phyloP scores from a whole-genome alignment of 2,113 vertebrate genomes.

The Pseudolaguvia tuberculata region DNA sequence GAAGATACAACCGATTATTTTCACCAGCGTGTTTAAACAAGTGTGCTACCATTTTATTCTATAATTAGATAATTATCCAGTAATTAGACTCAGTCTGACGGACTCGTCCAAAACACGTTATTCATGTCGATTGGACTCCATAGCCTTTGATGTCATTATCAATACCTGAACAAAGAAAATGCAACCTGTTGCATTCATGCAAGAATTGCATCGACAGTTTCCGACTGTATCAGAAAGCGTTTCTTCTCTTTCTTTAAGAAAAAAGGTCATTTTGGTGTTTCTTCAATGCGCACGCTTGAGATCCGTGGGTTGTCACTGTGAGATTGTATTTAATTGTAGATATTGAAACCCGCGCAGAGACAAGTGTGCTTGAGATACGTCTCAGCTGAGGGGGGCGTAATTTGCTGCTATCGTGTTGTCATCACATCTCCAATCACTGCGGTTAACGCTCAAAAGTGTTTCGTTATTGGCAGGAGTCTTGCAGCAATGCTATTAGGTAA shows the following conservation, averaged over 20 bases:
- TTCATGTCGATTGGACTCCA: background rate
- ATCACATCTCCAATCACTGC: slow-evolving; percentile 96
- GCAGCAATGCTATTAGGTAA: slow-evolving; percentile 98
- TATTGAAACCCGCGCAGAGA: slow-evolving; percentile 93
- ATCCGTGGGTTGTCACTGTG: slow-evolving; percentile 18
- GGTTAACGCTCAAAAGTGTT: slow-evolving; percentile 90
- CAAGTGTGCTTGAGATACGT: slow-evolving; percentile 87
- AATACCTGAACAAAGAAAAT: background rate
- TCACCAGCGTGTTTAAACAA: background rate
- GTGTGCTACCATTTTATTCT: background rate
- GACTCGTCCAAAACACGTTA: background rate
- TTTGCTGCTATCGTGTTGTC: slow-evolving; percentile 95
- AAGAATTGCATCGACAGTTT: background rate
- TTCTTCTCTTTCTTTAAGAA: background rate
- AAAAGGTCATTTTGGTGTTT: background rate
- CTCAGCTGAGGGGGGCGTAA: slow-evolving; percentile 90
- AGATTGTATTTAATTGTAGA: slow-evolving; percentile 98
- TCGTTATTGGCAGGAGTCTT: slow-evolving; percentile 91
- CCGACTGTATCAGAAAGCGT: no score
- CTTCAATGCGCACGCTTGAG: background rate
- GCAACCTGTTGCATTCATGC: slow-evolving; percentile 16
- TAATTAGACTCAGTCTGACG: background rate
- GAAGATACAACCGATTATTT: background rate
- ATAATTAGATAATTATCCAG: background rate
- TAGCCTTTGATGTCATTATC: background rate